These are phyloP conservation scores for Carpatolechia fugitivella DNA, from an alignment of 2,888 invertebrate species.

Conservation along the genomic window DNA sequence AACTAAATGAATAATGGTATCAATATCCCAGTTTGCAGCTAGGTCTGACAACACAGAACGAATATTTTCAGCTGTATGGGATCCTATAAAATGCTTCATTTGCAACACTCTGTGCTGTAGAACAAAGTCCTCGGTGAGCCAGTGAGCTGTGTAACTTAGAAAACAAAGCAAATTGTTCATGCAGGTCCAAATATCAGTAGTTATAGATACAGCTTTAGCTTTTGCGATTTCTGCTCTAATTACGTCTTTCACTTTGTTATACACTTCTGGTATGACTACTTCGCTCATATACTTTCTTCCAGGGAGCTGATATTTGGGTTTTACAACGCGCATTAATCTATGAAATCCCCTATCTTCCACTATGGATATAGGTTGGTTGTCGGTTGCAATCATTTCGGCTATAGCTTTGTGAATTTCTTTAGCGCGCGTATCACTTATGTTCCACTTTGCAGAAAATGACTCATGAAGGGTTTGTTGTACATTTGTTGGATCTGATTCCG, in stretches of 20 bases:
- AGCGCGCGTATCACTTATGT: slow-evolving; percentile 22
- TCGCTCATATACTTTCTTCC: background rate
- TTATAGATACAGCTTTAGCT: background rate
- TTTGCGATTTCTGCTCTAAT: background rate
- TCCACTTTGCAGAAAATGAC: too few relatives aligned
- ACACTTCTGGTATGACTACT: background rate
- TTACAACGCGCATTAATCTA: background rate
- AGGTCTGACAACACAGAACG: background rate
- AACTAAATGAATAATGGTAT: background rate
- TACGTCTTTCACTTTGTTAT: background rate
- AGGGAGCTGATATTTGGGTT: background rate
- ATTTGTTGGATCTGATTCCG: too few relatives aligned
- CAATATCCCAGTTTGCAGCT: background rate
- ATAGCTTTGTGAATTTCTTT: slow-evolving; percentile 25
- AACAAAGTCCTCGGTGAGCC: background rate
- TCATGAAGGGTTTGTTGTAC: too few relatives aligned
- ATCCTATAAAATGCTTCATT: background rate
- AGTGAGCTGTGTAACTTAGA: background rate
- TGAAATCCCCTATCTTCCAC: background rate
- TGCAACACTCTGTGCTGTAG: background rate
- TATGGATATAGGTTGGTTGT: background rate
- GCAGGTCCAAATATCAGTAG: background rate
- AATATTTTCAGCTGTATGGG: background rate
- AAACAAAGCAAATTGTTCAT: background rate
- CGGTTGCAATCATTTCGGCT: slow-evolving; percentile 15